A percentile compares a stretch with the other conserved stretches of the same genome.
These are phyloP conservation scores for Protobothrops mucrosquamatus DNA, from an alignment of 2,113 vertebrate species.

Conservation along the genomic window DNA sequence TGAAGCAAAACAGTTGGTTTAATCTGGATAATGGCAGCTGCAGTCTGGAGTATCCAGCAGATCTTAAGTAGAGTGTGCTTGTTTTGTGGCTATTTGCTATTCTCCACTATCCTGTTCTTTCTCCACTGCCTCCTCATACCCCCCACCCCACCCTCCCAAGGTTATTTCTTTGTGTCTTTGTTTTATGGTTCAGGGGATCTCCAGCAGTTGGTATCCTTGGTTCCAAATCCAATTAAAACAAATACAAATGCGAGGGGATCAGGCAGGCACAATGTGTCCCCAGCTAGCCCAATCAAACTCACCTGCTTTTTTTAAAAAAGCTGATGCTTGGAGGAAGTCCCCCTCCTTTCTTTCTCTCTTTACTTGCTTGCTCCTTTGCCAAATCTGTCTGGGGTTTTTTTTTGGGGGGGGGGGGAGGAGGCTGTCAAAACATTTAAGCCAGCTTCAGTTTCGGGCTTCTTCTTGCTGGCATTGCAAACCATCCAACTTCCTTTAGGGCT, in stretches of 20 bases:
- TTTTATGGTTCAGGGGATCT: conserved; percentile 59
- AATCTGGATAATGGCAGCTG: neutral
- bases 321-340: conserved; percentile 38
- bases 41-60: neutral
- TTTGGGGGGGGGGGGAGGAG: too few species aligned
- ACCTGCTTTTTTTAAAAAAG: conserved; percentile 19
- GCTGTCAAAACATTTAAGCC: neutral
- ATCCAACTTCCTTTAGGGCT: conserved; percentile 23
- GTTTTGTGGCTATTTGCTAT: neutral
- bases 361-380: neutral
- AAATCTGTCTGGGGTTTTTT: neutral
- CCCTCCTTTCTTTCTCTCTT: neutral
- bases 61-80: neutral
- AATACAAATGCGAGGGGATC: conserved; percentile 25
- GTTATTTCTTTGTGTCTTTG: conserved; percentile 29
- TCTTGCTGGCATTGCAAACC: neutral
- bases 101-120: neutral
- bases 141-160: neutral
- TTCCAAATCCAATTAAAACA: conserved; percentile 55
- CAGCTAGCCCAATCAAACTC: conserved; percentile 29
- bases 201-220: conserved; percentile 6
- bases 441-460: conserved; percentile 3
- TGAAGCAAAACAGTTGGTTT: neutral
- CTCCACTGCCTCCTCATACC: neutral
- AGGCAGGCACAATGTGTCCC: conserved; percentile 33